Evolutionary conservation across 2,113 vertebrate species (phyloP).

Genomic region (Eretmochelys imbricata): DNA sequence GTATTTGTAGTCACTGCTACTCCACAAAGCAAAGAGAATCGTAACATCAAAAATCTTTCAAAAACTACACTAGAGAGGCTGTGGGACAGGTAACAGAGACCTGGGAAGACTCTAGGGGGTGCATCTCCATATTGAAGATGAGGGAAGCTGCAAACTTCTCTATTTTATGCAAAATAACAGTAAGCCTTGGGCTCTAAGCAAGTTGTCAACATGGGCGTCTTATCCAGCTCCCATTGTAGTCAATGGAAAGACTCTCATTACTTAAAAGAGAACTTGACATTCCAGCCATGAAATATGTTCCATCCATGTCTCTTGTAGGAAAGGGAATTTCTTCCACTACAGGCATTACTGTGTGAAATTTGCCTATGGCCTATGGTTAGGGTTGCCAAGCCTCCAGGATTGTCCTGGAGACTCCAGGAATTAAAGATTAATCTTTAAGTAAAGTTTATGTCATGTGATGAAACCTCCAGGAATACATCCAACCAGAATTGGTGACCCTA

Average conservation of each 20-base stretch:
- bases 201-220: fast-evolving
- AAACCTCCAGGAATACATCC: too few relatives aligned
- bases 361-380: background rate
- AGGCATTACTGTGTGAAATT: constrained; percentile 6
- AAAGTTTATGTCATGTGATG: too few relatives aligned
- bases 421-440: too few relatives aligned
- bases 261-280: background rate
- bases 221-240: background rate
- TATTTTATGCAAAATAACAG: background rate
- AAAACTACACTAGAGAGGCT: background rate
- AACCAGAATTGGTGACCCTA: too few relatives aligned
- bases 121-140: background rate
- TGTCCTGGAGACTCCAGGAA: too few relatives aligned
- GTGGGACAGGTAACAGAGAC: background rate
- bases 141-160: background rate
- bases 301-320: background rate
- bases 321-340: constrained; percentile 4
- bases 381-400: too few relatives aligned
- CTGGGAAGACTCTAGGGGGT: background rate
- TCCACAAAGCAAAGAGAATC: background rate
- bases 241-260: constrained; percentile 22
- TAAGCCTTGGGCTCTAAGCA: background rate
- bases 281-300: constrained; percentile 21
- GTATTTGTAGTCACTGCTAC: background rate
- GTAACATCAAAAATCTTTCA: background rate